Conservation (phyloP, 1,140 invertebrate species). For the Neodiprion fabricii region DNA sequence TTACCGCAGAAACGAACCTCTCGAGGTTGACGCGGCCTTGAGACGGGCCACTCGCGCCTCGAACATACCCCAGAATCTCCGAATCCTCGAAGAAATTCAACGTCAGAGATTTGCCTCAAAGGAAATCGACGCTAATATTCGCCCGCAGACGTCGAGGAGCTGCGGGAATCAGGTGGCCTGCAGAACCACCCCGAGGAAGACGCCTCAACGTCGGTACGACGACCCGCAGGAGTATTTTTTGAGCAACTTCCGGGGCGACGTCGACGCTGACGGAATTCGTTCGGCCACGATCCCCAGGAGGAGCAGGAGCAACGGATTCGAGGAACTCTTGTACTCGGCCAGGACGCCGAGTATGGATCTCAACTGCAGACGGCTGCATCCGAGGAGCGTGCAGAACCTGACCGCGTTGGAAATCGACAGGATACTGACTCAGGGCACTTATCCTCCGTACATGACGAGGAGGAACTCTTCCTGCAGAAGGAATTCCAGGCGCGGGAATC, state of each 20-base stretch:
- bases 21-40: conserved; percentile 20
- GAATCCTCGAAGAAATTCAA: conserved; percentile 25
- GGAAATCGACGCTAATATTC: background rate
- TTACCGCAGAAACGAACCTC: conserved; percentile 16
- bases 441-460: background rate
- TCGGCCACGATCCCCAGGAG: conserved; percentile 43
- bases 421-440: background rate
- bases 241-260: conserved; percentile 10
- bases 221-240: conserved; percentile 26
- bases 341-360: too few relatives aligned
- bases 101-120: conserved; percentile 8
- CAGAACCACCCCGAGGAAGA: background rate
- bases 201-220: conserved; percentile 22
- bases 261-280: conserved; percentile 15
- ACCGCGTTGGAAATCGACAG: background rate
- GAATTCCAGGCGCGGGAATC: background rate
- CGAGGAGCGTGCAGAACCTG: background rate
- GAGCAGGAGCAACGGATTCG: conserved; percentile 39
- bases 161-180: background rate
- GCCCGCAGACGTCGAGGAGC: background rate
- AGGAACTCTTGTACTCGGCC: background rate
- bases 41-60: background rate
- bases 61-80: conserved; percentile 21
- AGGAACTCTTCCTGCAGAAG: background rate
- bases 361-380: background rate